A percentile compares a stretch with the other conserved stretches of the same genome.
These are phyloP conservation scores for Mus minutoides DNA, from an alignment of 2,797 vertebrate genomes.

Conservation along the genomic window DNA sequence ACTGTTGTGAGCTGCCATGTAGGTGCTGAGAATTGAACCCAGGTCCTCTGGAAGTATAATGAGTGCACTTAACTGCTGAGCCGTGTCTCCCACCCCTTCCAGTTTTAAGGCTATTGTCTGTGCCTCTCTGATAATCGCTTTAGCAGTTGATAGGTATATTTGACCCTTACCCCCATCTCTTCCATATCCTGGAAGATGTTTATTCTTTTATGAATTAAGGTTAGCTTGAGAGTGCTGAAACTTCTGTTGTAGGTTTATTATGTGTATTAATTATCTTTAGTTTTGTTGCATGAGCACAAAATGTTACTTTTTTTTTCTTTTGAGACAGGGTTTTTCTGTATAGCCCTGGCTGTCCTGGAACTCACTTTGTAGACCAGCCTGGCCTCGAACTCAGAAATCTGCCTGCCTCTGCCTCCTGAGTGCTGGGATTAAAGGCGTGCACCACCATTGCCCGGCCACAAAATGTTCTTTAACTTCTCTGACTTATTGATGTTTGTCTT, in stretches of 20 bases:
- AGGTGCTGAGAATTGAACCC: not conserved
- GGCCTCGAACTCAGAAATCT: too few species aligned
- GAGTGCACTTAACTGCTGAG: not conserved
- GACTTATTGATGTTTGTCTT: conserved; percentile 49
- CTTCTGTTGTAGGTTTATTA: not conserved
- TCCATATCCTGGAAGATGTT: conserved; percentile 37
- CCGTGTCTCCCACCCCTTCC: not conserved
- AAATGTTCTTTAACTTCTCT: conserved; percentile 1
- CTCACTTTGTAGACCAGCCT: too few species aligned
- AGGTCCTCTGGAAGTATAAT: not conserved
- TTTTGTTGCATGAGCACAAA: conserved; percentile 35
- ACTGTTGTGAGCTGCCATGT: not conserved
- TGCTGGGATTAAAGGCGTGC: too few species aligned
- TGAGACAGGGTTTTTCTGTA: too few species aligned
- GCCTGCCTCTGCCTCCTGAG: too few species aligned
- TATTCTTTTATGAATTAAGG: conserved; percentile 39
- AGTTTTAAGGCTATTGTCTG: not conserved
- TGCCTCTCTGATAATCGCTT: not conserved
- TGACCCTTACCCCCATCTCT: not conserved
- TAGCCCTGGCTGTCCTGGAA: too few species aligned
- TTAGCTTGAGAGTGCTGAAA: conserved; percentile 38
- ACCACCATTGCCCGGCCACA: too few species aligned
- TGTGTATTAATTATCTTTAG: not conserved
- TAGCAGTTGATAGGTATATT: not conserved
- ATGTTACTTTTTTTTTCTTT: not conserved